Base-by-base conservation (phyloP, 2,113 vertebrate species). In the Phalacrocorax aristotelis region DNA sequence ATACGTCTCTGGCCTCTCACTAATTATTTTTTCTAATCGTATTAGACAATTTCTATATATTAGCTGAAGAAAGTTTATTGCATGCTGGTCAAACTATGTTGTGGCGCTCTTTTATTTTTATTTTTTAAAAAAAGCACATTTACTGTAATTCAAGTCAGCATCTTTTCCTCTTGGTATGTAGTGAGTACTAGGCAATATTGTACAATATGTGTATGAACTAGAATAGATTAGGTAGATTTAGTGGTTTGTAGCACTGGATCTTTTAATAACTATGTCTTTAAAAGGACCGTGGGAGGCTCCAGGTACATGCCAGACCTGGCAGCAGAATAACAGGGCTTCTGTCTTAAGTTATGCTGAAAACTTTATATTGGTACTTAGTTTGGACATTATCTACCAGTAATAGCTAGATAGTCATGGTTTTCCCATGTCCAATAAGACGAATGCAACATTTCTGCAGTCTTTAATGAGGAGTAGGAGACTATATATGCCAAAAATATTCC, bases 191-290 rank as follows among this genome's bases (percentile, higher is more conserved):
- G 96, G 94, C 95, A 97, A 96, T 97, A 97, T 95, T 97, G 97
- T 97, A 96, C 84, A 97, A 95, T 97, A 95, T 61, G 42, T 97
- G 95, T 97, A 95, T 97, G 97, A 98, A 86, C 52, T 98, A 98
- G 97, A 96, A 95, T 98, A 97, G 97, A 94, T 95, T 97, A 98
- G 98, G 94, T 97, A 96, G 97, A 96, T 97, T 97, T 98, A 98
- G 94, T 97, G 98, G 97, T 97, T 96, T 86, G 95, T 97, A 97
- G 95, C 97, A 97, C 92, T 91, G 96, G 91, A 90, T 95, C 95
- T 97, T 96, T 95, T 92, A 96, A 97, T 98, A 97, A 97, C 92
- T 92, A 87, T 20, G 92, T 96, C 95, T 95, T 96, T 88, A 60
- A 92, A 84, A 90, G 94, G 97, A 93, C 93, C 34, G 40, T 62